Evolutionary conservation across 2,113 vertebrate species (phyloP), one percentile per base, ranked within the genome.

Genomic region (Rhea pennata): DNA sequence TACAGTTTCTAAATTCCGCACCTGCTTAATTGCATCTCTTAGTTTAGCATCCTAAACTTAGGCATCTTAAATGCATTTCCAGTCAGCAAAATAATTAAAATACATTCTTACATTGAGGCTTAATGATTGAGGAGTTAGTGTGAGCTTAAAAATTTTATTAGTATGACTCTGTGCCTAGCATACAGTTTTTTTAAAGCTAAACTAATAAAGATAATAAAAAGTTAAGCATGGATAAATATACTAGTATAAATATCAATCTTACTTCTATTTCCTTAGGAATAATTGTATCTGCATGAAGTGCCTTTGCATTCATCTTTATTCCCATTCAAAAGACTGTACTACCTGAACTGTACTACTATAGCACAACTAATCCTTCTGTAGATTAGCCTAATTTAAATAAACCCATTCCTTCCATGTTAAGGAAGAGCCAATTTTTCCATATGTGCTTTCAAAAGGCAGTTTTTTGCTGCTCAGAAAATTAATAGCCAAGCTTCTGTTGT

Each of bases 81-180:
- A 72, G 71, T 53, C 71, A 92, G 75, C 85, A 85, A 83, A 90
- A 40, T 64, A 80, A 83, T 73, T 82, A 56, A 88, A 94, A 65
- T 48, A 10, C 21, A 69, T 93, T 85, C 17, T 26, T 93, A 65
- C 10, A 0, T 33, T 54, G 16, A 62, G 36, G 11, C 17, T 44
- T 92, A 73, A 33, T 70, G 88, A 70, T 26, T 53, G 44, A 67
- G 26, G 29, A 40, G 23, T 58, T 67, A 42, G 17, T 29, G 59
- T 67, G 77, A 54, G n/a, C 40, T 90, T 73, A n/a, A 15, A 91
- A 73, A 36, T 87, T 79, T 26, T 76, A 2, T 53, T 77, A 83
- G 48, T 61, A 39, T 74, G 88, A 71, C 80, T 61, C 9, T 88
- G 3, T 61, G 40, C 5, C 70, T 77, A 58, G 36, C 65, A 13